These are phyloP conservation scores for Amia ocellicauda DNA, from an alignment of 2,113 vertebrate species.

Conservation along the genomic window DNA sequence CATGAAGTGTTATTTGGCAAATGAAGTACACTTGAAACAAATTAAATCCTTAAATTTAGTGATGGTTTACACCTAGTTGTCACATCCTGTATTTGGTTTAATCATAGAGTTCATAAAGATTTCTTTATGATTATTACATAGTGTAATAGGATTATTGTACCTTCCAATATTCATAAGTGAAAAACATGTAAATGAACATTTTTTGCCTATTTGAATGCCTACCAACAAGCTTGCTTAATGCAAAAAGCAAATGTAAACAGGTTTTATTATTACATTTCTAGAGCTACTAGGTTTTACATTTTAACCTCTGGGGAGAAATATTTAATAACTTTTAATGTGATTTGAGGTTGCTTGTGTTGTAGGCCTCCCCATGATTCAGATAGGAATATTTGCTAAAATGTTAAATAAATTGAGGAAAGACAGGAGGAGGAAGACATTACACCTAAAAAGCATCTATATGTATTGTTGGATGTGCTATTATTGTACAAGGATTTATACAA, in stretches of 20 bases:
- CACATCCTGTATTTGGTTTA: not conserved
- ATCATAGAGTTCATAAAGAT: slow-evolving; percentile 14
- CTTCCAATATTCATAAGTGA: not conserved
- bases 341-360: too few species aligned
- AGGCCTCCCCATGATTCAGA: too few species aligned
- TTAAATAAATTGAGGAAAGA: too few species aligned
- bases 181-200: slow-evolving; percentile 4
- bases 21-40: not conserved
- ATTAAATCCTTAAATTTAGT: slow-evolving; percentile 12
- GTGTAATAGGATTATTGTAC: slow-evolving; percentile 23
- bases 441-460: too few species aligned
- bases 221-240: not conserved
- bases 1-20: not conserved
- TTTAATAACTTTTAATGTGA: too few species aligned
- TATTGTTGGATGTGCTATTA: too few species aligned
- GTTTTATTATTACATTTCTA: too few species aligned
- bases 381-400: too few species aligned
- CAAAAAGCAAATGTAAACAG: not conserved
- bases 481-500: too few species aligned
- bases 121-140: slow-evolving; percentile 16
- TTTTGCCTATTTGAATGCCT: not conserved
- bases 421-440: too few species aligned
- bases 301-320: too few species aligned
- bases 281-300: too few species aligned
- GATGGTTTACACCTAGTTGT: slow-evolving; percentile 6